Evolutionary conservation across 2,888 invertebrate species (phyloP).

Genomic region (Balanococcus diminutus): DNA sequence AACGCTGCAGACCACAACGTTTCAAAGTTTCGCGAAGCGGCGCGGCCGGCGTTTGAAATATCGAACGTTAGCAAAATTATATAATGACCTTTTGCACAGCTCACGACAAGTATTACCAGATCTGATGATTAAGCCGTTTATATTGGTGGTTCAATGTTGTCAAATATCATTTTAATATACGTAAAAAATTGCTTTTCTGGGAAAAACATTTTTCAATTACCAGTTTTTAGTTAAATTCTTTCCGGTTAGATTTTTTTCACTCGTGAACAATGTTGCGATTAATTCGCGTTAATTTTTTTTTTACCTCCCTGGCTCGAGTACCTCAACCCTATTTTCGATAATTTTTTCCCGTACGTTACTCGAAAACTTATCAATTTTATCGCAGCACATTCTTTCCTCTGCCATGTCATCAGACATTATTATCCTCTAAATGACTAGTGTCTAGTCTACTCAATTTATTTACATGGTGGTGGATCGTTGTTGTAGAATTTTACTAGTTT

Average conservation of each 20-base stretch:
- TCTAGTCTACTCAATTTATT: too few species aligned
- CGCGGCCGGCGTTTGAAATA: neutral
- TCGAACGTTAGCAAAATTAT: slow-evolving; percentile 5
- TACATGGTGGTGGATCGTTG: too few species aligned
- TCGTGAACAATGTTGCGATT: neutral
- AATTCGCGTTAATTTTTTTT: too few species aligned
- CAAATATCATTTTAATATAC: neutral
- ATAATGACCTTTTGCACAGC: neutral
- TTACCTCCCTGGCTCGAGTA: too few species aligned
- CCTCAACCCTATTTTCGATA: too few species aligned
- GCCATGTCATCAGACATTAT: too few species aligned
- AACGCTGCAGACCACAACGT: slow-evolving; percentile 5
- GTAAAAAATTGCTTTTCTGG: neutral
- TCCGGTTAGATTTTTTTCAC: neutral
- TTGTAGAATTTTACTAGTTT: too few species aligned
- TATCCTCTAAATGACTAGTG: too few species aligned
- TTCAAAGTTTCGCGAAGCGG: neutral
- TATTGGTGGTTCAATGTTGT: neutral
- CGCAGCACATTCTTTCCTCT: too few species aligned
- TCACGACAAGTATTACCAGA: slow-evolving; percentile 11
- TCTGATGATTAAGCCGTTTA: neutral
- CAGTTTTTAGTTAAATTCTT: neutral
- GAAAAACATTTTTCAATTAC: neutral
- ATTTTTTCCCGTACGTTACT: too few species aligned
- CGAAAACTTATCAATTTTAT: too few species aligned